Base-by-base conservation (phyloP, 1,140 invertebrate genomes). In the Bicyclus anynana region DNA sequence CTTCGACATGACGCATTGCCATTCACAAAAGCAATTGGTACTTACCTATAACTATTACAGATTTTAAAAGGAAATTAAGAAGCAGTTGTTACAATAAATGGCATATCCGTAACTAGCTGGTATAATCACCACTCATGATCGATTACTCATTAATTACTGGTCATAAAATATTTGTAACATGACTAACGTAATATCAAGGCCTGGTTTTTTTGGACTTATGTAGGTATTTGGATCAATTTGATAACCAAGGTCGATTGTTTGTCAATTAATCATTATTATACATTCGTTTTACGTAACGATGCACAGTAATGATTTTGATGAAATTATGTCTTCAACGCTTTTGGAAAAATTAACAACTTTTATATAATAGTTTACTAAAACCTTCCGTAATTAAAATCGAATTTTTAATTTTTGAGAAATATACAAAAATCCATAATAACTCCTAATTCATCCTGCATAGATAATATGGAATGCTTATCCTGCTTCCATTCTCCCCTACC, bases 111-210 rank as follows among this genome's bases (percentile, higher is more conserved):
- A 33, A 33, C 29, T 7, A 12, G 7, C 29, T 33, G 29, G 29
- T 33, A 33, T 33, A 49, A 49, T 49, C 35, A 7, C 18, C 18
- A 23, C 21, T 49, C 17, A 33, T 50, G 16, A 23, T 12, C 14
- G 12, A 52, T 52, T 40, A 40, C 50, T 52, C 37, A 40, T 52
- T 21, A 23, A 38, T 37, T 37, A 50, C 29, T 40, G 37, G 37
- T 52, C 37, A 52, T 23, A 42, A 53, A 42, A 53, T 46, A 53
- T 46, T 46, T 46, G 17, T 42, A 53, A 44, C 51, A 53, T 53
- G 52, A 53, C 16, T 40, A 26, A 52, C 33, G 18, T 52, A 46
- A 46, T 27, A 29, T 33, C 52, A 53, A 53, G 52, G 52, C 12
- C 14, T 17, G 18, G 21, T 23, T 53, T 42, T 53, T 52, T 52